Base-by-base conservation (phyloP, 30 jellyfish, hydroid and myxozoan genomes). In the Cassiopea andromeda region DNA sequence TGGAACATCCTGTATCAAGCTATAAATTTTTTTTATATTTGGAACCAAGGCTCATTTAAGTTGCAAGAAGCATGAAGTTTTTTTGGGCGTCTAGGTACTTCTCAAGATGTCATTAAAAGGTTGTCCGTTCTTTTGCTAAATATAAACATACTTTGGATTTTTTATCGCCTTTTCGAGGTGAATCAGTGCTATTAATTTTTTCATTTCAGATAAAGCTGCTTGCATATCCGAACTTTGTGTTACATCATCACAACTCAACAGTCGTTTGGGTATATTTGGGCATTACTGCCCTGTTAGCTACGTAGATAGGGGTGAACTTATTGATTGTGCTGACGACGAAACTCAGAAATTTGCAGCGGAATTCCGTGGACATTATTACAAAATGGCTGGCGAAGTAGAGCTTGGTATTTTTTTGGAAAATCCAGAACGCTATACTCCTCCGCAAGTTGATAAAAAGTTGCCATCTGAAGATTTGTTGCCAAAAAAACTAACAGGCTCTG, bases 211-310 rank as follows among this genome's bases (percentile, higher is more conserved):
- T 8, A 87, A 85, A 49, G 97, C 98, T 38, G 97, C 97, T 7
- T 87, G 90, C 60, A 96, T 96, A 2, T 78, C 95, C 8, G 90
- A 85, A 73, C 91, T 96, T 73, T 96, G 99, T 82, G 87, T 96
- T 54, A 96, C 98, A 17, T 96, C 98, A 66, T 72, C 85, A 2
- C 97, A 91, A 74, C 88, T 96, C 14, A 2, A 66, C 77, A 60
- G 97, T 7, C 97, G 98, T 1, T 85, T 96, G 38, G 99, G 98
- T 18, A 87, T 88, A 44, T 88, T 80, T 50, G 97, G 92, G 2
- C 97, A 96, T 49, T 96, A 96, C 89, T 96, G 99, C 81, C 99
- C 99, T 45, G 99, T 96, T 27, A 96, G 98, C 85, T 76, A 81
- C 57, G 93, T 87, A 18, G 92, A 83, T 47, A 81, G 69, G 15